Conservation (phyloP, 2,113 vertebrate genomes). For the Tonatia bakeri region DNA sequence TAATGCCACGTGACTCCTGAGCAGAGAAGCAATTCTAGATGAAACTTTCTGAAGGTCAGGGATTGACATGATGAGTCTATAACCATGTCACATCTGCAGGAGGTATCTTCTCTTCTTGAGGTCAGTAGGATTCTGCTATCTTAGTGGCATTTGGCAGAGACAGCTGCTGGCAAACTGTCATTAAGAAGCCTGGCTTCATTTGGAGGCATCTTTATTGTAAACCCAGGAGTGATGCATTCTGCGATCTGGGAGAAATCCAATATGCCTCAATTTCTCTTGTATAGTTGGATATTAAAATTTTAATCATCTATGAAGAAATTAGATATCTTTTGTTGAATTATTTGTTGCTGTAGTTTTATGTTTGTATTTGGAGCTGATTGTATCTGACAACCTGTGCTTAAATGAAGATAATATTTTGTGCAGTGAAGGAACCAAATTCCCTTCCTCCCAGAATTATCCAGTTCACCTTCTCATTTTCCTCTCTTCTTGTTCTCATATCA, state of each 20-base stretch:
- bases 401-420: neutral
- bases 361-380: neutral
- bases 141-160: neutral
- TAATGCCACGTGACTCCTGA: neutral
- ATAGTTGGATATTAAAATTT: constrained; percentile 2
- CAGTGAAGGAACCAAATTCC: neutral
- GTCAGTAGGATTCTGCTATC: neutral
- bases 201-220: neutral
- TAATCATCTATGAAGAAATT: neutral
- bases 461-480: neutral
- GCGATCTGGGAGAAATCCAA: neutral
- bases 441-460: neutral
- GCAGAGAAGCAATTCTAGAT: neutral
- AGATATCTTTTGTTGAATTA: neutral
- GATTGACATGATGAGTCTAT: neutral
- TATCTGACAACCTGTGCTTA: neutral
- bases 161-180: neutral
- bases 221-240: neutral
- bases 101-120: neutral
- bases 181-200: neutral
- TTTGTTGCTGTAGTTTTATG: neutral
- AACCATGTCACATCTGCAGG: neutral
- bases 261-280: neutral
- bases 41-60: neutral
- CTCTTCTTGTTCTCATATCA: neutral